These are phyloP conservation scores for Oncorhynchus tshawytscha DNA, from an alignment of 2,113 vertebrate genomes.

Conservation along the genomic window DNA sequence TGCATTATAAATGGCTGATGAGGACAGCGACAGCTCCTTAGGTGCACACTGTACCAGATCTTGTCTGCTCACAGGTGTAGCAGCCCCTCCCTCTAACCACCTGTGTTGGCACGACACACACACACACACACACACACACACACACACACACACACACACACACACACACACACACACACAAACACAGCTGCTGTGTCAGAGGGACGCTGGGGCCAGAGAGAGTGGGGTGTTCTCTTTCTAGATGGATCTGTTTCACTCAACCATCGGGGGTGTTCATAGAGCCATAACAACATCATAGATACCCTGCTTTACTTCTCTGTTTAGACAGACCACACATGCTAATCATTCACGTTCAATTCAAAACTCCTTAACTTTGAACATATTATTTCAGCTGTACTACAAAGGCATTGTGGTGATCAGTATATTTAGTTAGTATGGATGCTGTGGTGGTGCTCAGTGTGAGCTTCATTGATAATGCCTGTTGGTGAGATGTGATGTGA, in stretches of 20 bases:
- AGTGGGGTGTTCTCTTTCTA: constrained; percentile 38
- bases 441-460: background rate
- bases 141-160: too few species aligned
- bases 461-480: background rate
- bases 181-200: constrained; percentile 73
- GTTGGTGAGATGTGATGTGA: background rate
- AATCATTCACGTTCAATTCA: background rate
- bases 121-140: too few species aligned
- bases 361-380: constrained; percentile 23
- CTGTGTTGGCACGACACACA: constrained; percentile 29
- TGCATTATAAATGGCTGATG: constrained; percentile 66
- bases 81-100: constrained; percentile 56
- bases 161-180: background rate
- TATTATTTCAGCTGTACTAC: constrained; percentile 5
- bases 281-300: constrained; percentile 30
- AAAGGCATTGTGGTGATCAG: background rate
- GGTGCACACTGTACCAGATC: constrained; percentile 66
- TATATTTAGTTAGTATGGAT: background rate
- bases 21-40: constrained; percentile 69
- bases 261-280: constrained; percentile 33
- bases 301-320: background rate
- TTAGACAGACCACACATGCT: background rate
- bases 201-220: constrained; percentile 50
- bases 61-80: constrained; percentile 64
- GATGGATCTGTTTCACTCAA: constrained; percentile 55